These are phyloP conservation scores for Caenorhabditis tropicalis DNA, from an alignment of 1,140 invertebrate genomes.

Conservation along the genomic window DNA sequence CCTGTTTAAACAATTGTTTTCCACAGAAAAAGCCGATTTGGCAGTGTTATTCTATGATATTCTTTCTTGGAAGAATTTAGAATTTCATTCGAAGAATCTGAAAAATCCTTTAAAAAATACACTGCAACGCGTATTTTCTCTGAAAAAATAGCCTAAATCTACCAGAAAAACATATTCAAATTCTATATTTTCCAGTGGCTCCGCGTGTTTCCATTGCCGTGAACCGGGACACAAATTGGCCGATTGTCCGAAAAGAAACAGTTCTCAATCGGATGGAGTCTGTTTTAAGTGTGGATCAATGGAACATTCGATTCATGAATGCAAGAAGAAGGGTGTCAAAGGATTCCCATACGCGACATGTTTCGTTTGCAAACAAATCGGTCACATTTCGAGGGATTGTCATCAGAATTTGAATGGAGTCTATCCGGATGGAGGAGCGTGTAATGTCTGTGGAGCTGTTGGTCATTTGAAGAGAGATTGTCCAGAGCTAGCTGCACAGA, in stretches of 20 bases:
- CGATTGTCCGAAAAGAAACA: conserved; percentile 79
- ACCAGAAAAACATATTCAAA: too few species aligned
- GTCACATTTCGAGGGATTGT: conserved; percentile 74
- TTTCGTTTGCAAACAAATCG: conserved; percentile 74
- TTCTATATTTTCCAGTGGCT: conserved; percentile 77
- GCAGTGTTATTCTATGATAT: too few species aligned
- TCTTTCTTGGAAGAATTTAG: too few species aligned
- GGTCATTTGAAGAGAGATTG: conserved; percentile 86
- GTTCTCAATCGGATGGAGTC: conserved; percentile 71
- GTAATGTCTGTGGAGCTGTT: conserved; percentile 83
- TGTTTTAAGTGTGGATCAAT: conserved; percentile 75
- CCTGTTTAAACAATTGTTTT: too few species aligned
- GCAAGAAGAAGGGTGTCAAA: conserved; percentile 69
- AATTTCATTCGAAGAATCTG: too few species aligned
- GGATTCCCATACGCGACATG: conserved; percentile 81
- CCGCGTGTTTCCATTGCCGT: conserved; percentile 50
- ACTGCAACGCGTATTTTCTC: too few species aligned
- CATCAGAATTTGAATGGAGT: conserved; percentile 78
- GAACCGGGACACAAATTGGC: conserved; percentile 79
- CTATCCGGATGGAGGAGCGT: conserved; percentile 85
- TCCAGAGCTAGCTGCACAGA: conserved; percentile 73
- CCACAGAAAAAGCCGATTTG: too few species aligned
- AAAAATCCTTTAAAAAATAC: too few species aligned
- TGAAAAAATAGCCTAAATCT: too few species aligned
- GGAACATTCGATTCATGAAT: conserved; percentile 72